Percentiles rank a stretch among this genome's conserved stretches.
These are phyloP conservation scores for Phoeniculus purpureus DNA, from an alignment of 2,797 vertebrate genomes.

Conservation along the genomic window DNA sequence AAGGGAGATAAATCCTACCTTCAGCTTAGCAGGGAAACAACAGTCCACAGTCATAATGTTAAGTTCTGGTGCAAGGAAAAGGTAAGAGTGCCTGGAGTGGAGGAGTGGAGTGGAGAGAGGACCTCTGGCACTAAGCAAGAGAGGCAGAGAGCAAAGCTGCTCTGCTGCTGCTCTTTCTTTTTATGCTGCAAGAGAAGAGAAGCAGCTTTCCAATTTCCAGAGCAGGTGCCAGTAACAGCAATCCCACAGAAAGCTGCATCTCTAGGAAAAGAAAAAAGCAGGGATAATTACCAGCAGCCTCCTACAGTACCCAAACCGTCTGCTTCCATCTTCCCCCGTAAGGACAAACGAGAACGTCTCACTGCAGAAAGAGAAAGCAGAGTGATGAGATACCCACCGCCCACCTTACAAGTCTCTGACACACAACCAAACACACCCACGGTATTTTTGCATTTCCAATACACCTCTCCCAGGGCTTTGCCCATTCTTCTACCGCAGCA, in stretches of 20 bases:
- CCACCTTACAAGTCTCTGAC: neutral
- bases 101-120: neutral
- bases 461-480: neutral
- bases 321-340: conserved; percentile 90
- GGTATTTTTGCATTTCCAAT: neutral
- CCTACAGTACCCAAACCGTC: conserved; percentile 91
- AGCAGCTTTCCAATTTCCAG: neutral
- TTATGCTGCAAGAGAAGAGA: neutral
- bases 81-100: neutral
- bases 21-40: neutral
- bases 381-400: neutral
- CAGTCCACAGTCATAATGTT: neutral
- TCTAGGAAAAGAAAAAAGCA: neutral
- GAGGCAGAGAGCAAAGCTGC: too few species aligned
- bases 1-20: neutral
- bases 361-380: conserved; percentile 67
- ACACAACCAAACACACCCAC: neutral
- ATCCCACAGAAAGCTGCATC: neutral
- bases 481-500: neutral
- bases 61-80: neutral
- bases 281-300: conserved; percentile 86
- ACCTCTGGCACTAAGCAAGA: neutral
- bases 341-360: conserved; percentile 93
- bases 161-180: neutral
- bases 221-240: neutral